Percentiles rank a stretch among this genome's conserved stretches.
Conservation (phyloP, 2,888 invertebrate species). For the Hyposoter dolosus region DNA sequence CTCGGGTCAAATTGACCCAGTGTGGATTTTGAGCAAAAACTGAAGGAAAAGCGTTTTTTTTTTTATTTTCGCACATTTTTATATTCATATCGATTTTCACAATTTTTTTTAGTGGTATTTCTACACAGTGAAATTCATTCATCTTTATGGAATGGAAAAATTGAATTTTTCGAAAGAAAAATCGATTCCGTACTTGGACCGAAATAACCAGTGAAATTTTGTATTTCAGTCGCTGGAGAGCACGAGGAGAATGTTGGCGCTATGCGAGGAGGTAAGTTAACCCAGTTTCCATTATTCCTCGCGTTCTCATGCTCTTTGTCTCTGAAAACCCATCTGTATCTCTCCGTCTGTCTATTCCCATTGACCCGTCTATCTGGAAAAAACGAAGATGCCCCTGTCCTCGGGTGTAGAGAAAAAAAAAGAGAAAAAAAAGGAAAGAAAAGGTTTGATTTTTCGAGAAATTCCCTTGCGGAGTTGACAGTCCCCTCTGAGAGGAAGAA, state of each 20-base stretch:
- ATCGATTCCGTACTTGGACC: background rate
- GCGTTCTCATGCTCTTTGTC: slow-evolving; percentile 57
- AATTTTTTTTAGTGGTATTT: background rate
- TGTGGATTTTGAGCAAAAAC: too few species aligned
- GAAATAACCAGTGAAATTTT: slow-evolving; percentile 57
- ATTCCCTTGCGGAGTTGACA: slow-evolving; percentile 32
- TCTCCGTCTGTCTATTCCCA: slow-evolving; percentile 56
- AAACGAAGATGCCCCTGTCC: slow-evolving; percentile 5
- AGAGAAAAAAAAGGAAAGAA: background rate
- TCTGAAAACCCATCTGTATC: slow-evolving; percentile 51
- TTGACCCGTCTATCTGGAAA: slow-evolving; percentile 51
- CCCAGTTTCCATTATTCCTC: slow-evolving; percentile 59
- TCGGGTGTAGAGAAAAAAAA: background rate
- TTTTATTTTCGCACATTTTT: background rate
- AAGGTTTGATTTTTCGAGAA: slow-evolving; percentile 1
- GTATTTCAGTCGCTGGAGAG: slow-evolving; percentile 95
- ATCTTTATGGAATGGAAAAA: background rate
- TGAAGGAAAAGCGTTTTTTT: background rate
- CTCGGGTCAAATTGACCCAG: too few species aligned
- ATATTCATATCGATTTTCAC: background rate
- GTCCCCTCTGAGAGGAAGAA: slow-evolving; percentile 19
- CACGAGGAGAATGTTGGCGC: slow-evolving; percentile 95
- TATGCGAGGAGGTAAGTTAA: slow-evolving; percentile 95
- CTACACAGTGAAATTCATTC: background rate
- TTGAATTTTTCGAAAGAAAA: background rate